Evolutionary conservation across 2,797 vertebrate species (phyloP).

Genomic region (Squalus acanthias): DNA sequence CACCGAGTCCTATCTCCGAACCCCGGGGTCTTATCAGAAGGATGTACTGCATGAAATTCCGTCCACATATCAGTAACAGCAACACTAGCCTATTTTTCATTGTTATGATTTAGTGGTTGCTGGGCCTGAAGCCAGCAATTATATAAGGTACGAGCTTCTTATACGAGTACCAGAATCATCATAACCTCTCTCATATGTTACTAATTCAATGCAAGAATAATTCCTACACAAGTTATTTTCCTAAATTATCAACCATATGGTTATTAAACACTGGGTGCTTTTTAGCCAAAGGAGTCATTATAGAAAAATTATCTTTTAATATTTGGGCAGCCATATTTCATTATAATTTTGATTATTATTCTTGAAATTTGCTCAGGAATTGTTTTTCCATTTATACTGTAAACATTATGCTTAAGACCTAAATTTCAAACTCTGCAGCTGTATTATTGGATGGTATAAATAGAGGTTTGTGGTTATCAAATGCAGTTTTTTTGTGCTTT

Average conservation of each 20-base stretch:
- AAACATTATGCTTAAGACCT: not conserved
- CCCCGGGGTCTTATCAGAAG: slow-evolving; percentile 6
- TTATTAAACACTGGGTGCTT: not conserved
- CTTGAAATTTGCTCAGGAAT: not conserved
- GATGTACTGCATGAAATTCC: not conserved
- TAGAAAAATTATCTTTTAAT: not conserved
- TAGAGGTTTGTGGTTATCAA: not conserved
- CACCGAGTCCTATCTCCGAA: not conserved
- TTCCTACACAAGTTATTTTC: not conserved
- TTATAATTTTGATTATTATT: not conserved
- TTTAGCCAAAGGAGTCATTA: not conserved
- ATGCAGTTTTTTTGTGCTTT: not conserved
- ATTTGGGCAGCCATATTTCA: not conserved
- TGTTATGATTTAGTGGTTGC: slow-evolving; percentile 25
- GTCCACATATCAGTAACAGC: not conserved
- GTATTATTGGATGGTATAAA: not conserved
- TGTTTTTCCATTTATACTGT: not conserved
- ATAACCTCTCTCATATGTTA: not conserved
- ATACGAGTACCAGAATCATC: slow-evolving; percentile 31
- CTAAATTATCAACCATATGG: slow-evolving; percentile 12
- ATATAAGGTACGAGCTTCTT: slow-evolving; percentile 8
- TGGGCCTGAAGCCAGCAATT: slow-evolving; percentile 33
- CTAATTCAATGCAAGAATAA: slow-evolving; percentile 29
- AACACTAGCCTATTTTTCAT: slow-evolving; percentile 30
- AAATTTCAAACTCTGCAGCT: not conserved